phyloP scores from a whole-genome alignment of 1,140 invertebrate species.

The Bombus consobrinus region DNA sequence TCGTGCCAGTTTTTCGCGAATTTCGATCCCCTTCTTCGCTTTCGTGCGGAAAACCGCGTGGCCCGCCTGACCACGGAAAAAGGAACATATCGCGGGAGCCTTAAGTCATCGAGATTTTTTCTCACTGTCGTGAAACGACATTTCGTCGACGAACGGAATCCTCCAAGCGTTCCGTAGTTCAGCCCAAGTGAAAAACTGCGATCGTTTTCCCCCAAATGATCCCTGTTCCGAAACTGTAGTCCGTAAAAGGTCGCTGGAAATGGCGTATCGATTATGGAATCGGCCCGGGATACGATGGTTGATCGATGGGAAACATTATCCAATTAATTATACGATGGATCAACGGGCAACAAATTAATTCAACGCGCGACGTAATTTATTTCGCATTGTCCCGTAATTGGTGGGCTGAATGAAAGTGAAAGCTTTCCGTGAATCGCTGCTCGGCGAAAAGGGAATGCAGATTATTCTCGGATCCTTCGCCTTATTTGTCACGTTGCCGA shows the following conservation, averaged over 20 bases:
- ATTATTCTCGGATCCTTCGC: slow-evolving; percentile 10
- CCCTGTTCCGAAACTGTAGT: too few relatives aligned
- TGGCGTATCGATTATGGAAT: neutral
- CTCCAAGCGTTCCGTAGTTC: too few relatives aligned
- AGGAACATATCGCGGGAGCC: neutral
- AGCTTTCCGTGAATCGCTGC: slow-evolving; percentile 44
- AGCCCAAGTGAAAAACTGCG: accelerated
- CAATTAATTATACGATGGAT: slow-evolving; percentile 35
- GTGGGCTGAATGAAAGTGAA: slow-evolving; percentile 48
- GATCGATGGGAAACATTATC: slow-evolving; percentile 1
- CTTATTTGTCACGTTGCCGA: slow-evolving; percentile 8
- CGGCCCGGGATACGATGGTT: too few relatives aligned
- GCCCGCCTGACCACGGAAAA: too few relatives aligned
- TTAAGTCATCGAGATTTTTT: slow-evolving; percentile 5
- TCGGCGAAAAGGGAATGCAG: slow-evolving; percentile 32
- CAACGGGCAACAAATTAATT: slow-evolving; percentile 33
- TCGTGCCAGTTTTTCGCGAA: slow-evolving; percentile 28
- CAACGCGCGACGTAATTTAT: slow-evolving; percentile 37
- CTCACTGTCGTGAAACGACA: neutral
- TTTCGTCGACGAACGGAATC: neutral
- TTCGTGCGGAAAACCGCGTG: slow-evolving; percentile 15
- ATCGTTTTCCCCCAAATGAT: accelerated
- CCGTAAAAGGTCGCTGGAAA: neutral
- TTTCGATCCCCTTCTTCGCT: neutral
- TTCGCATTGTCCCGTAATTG: slow-evolving; percentile 58